Conservation (phyloP, 2,113 vertebrate species). For the Aplodontia rufa region DNA sequence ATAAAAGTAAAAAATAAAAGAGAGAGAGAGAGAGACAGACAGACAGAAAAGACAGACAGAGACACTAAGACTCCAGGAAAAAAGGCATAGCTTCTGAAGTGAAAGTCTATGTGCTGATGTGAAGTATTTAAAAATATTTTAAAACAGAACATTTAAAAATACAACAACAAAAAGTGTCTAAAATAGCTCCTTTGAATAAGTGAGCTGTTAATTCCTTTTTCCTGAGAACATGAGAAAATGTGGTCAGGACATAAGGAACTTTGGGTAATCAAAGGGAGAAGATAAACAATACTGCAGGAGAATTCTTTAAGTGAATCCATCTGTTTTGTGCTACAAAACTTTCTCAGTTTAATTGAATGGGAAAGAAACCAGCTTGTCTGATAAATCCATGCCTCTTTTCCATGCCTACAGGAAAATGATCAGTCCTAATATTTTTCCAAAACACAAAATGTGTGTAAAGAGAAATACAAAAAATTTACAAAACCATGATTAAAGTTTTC, state of each 20-base stretch:
- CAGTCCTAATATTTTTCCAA: slow-evolving; percentile 17
- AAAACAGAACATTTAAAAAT: neutral
- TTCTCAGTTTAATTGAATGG: slow-evolving; percentile 26
- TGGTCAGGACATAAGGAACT: slow-evolving; percentile 48
- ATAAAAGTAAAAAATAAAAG: too few relatives aligned
- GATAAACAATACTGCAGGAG: slow-evolving; percentile 13
- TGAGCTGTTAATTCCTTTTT: slow-evolving; percentile 35
- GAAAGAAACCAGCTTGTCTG: slow-evolving; percentile 46
- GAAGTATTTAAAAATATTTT: slow-evolving; percentile 49
- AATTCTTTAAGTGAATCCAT: slow-evolving; percentile 61
- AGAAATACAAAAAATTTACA: neutral
- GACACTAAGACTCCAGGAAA: too few relatives aligned
- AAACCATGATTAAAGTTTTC: neutral
- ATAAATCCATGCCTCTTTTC: slow-evolving; percentile 26
- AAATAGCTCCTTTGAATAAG: slow-evolving; percentile 51
- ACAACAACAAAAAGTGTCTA: neutral
- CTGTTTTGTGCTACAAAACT: slow-evolving; percentile 48
- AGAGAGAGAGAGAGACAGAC: too few relatives aligned
- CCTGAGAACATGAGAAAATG: slow-evolving; percentile 42
- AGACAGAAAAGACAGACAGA: too few relatives aligned
- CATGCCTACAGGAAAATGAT: slow-evolving; percentile 54
- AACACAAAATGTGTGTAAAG: slow-evolving; percentile 27
- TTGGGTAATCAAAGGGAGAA: slow-evolving; percentile 41
- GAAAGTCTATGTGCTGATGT: neutral
- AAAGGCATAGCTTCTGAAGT: neutral